These are phyloP conservation scores for Galeruca laticollis DNA, from an alignment of 2,888 invertebrate genomes.

Conservation along the genomic window DNA sequence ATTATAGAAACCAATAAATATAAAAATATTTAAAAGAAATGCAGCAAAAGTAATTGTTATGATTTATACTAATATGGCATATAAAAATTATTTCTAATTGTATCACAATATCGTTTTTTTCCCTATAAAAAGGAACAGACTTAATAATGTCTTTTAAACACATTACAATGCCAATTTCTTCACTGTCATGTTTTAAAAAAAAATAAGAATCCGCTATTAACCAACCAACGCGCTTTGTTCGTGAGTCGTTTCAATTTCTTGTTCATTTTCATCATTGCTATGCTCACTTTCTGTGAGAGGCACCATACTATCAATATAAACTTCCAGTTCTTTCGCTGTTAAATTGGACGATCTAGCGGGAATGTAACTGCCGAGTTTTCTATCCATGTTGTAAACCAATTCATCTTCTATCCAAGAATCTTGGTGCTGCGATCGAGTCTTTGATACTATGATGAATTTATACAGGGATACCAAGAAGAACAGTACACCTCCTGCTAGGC, in stretches of 20 bases:
- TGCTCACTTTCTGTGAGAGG: constrained; percentile 25
- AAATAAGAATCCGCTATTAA: too few species aligned
- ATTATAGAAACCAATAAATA: too few species aligned
- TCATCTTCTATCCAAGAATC: constrained; percentile 60
- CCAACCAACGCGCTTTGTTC: not conserved
- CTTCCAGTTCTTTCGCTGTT: constrained; percentile 61
- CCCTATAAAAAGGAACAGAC: not conserved
- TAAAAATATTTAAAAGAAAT: too few species aligned
- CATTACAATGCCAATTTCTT: not conserved
- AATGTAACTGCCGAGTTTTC: constrained; percentile 59
- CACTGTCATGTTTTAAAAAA: not conserved
- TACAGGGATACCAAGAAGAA: constrained; percentile 69
- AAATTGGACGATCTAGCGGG: constrained; percentile 56
- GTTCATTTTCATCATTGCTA: not conserved
- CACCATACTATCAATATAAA: constrained; percentile 53
- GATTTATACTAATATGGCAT: not conserved
- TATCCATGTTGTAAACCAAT: constrained; percentile 54
- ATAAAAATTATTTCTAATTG: not conserved
- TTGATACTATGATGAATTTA: constrained; percentile 54
- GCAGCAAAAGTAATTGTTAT: not conserved
- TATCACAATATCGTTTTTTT: not conserved
- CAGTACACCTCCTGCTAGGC: constrained; percentile 68
- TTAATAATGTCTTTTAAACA: not conserved
- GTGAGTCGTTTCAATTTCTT: not conserved
- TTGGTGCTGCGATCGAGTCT: constrained; percentile 37